Percentiles rank a stretch among this genome's conserved stretches.
Conservation (phyloP, 1,140 invertebrate species). For the Zaprionus tsacasi region DNA sequence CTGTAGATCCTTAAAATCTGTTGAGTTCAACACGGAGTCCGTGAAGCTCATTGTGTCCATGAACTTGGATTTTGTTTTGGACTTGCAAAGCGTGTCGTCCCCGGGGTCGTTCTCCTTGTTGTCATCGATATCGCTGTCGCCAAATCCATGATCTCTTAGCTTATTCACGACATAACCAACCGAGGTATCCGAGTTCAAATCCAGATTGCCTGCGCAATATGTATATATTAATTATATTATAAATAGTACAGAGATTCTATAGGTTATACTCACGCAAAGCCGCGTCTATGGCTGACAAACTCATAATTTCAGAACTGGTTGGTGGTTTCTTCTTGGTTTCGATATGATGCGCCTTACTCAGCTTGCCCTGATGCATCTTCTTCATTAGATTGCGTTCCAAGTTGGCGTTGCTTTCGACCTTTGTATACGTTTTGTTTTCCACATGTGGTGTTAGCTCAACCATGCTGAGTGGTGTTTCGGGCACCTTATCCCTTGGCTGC, state of each 20-base stretch:
- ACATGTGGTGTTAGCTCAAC: slow-evolving; percentile 56
- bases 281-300: slow-evolving; percentile 73
- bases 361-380: slow-evolving; percentile 51
- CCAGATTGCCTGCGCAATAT: slow-evolving; percentile 43
- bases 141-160: slow-evolving; percentile 34
- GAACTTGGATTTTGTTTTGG: slow-evolving; percentile 39
- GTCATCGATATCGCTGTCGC: slow-evolving; percentile 14
- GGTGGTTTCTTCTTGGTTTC: slow-evolving; percentile 44
- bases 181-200: slow-evolving; percentile 65
- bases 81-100: slow-evolving; percentile 59
- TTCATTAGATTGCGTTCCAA: slow-evolving; percentile 54
- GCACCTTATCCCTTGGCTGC: slow-evolving; percentile 30
- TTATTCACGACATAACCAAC: slow-evolving; percentile 54
- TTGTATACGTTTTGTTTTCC: slow-evolving; percentile 77
- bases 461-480: slow-evolving; percentile 7
- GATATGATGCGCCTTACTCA: slow-evolving; percentile 32
- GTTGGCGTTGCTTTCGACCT: slow-evolving; percentile 33
- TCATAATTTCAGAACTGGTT: slow-evolving; percentile 66
- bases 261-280: slow-evolving; percentile 55
- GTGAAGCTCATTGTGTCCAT: slow-evolving; percentile 77
- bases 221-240: not conserved
- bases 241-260: not conserved
- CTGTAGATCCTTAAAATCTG: slow-evolving; percentile 67
- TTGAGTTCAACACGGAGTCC: slow-evolving; percentile 69
- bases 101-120: slow-evolving; percentile 57